Conservation (phyloP, 2,888 invertebrate genomes). For the Altica lythri region DNA sequence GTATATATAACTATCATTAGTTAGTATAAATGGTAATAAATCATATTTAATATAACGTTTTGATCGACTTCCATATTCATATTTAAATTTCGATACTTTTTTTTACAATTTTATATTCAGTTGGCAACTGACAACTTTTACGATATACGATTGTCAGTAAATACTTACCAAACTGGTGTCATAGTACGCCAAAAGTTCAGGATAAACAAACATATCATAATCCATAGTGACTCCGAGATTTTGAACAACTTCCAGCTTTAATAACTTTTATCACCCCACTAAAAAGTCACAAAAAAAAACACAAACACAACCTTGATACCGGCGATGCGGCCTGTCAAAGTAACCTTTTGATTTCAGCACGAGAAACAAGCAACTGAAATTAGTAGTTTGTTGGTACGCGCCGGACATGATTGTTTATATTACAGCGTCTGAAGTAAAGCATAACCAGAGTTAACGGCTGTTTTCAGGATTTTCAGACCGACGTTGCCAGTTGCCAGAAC, state of each 20-base stretch:
- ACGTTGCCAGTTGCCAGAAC: conserved; percentile 26
- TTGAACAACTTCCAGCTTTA: conserved; percentile 10
- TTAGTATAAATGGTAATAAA: too few species aligned
- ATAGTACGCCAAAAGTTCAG: conserved; percentile 68
- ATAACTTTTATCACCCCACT: conserved; percentile 10
- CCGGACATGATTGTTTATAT: conserved; percentile 56
- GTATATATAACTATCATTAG: too few species aligned
- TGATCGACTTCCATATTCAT: too few species aligned
- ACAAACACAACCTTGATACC: conserved; percentile 18
- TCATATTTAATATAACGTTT: too few species aligned
- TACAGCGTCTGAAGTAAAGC: conserved; percentile 54
- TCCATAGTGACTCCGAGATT: conserved; percentile 59
- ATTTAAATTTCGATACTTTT: too few species aligned
- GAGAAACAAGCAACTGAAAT: conserved; percentile 48
- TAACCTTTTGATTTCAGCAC: conserved; percentile 12
- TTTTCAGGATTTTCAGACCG: conserved; percentile 45
- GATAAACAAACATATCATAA: conserved; percentile 69
- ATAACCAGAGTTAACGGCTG: conserved; percentile 47
- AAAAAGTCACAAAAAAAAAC: conserved; percentile 25
- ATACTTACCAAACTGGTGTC: conserved; percentile 54
- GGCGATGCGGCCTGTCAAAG: conserved; percentile 13
- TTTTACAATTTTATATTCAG: too few species aligned
- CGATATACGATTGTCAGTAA: too few species aligned
- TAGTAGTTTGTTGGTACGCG: conserved; percentile 48
- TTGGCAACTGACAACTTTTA: too few species aligned